phyloP scores from a whole-genome alignment of 2,888 invertebrate species.

The Xiphydria camelus region DNA sequence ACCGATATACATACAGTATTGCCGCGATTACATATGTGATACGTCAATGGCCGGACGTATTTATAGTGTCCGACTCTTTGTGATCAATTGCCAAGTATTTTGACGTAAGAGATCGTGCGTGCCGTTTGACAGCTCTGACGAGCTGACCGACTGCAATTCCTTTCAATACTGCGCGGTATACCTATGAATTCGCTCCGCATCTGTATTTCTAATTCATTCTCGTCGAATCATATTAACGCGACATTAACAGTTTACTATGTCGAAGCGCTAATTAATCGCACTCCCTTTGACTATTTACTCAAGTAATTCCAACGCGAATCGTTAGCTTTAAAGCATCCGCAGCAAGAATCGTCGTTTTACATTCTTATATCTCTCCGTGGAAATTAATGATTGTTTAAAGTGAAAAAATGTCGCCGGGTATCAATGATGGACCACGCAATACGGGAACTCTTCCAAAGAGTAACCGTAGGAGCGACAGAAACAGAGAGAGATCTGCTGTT shows the following conservation, averaged over 20 bases:
- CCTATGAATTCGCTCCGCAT: not conserved
- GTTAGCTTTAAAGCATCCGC: not conserved
- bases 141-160: no score
- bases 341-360: not conserved
- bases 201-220: not conserved
- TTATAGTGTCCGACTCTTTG: slow-evolving; percentile 35
- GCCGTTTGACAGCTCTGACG: not conserved
- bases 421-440: slow-evolving; percentile 44
- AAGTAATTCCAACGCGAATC: not conserved
- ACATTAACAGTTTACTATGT: not conserved
- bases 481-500: slow-evolving; percentile 39
- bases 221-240: not conserved
- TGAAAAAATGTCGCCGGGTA: slow-evolving; percentile 43
- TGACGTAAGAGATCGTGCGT: slow-evolving; percentile 37
- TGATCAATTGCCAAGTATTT: slow-evolving; percentile 39
- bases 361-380: not conserved
- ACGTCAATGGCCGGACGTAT: slow-evolving; percentile 42
- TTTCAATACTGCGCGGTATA: not conserved
- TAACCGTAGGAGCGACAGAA: slow-evolving; percentile 46
- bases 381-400: not conserved
- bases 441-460: slow-evolving; percentile 53
- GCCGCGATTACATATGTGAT: slow-evolving; percentile 19
- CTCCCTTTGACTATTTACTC: not conserved
- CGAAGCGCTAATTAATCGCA: not conserved
- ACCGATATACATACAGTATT: not conserved